Evolutionary conservation across 2,797 vertebrate species (phyloP).

Genomic region (Enteromius paludinosus): DNA sequence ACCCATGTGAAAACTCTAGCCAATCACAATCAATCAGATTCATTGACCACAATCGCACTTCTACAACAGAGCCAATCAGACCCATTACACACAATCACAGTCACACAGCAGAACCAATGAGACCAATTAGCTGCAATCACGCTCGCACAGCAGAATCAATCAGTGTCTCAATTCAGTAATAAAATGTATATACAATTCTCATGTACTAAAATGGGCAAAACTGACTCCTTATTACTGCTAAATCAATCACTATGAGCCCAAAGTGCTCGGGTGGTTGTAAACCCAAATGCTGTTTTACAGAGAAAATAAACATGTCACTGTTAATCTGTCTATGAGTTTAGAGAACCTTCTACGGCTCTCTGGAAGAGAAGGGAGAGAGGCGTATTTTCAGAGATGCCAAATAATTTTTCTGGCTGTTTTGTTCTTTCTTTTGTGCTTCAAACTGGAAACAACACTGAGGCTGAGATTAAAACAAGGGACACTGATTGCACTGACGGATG

Average conservation of each 20-base stretch:
- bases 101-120: slow-evolving; percentile 25
- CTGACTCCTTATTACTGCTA: slow-evolving; percentile 66
- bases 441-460: slow-evolving; percentile 12
- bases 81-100: slow-evolving; percentile 25
- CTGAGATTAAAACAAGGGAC: not conserved
- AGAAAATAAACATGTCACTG: slow-evolving; percentile 82
- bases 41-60: not conserved
- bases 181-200: slow-evolving; percentile 14
- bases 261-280: slow-evolving; percentile 64
- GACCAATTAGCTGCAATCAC: slow-evolving; percentile 32
- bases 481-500: not conserved
- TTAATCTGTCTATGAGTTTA: slow-evolving; percentile 70
- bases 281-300: slow-evolving; percentile 66
- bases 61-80: slow-evolving; percentile 21
- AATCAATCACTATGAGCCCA: slow-evolving; percentile 67
- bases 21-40: slow-evolving; percentile 6
- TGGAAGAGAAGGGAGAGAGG: slow-evolving; percentile 49
- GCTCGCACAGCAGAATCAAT: slow-evolving; percentile 38
- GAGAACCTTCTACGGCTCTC: slow-evolving; percentile 67
- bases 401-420: slow-evolving; percentile 2
- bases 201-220: slow-evolving; percentile 51
- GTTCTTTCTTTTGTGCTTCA: slow-evolving; percentile 6
- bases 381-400: slow-evolving; percentile 61
- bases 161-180: slow-evolving; percentile 1
- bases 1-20: not conserved